These are phyloP conservation scores for Arbacia lixula DNA, from an alignment of 53 echinoderm and acorn worm genomes.

Conservation along the genomic window DNA sequence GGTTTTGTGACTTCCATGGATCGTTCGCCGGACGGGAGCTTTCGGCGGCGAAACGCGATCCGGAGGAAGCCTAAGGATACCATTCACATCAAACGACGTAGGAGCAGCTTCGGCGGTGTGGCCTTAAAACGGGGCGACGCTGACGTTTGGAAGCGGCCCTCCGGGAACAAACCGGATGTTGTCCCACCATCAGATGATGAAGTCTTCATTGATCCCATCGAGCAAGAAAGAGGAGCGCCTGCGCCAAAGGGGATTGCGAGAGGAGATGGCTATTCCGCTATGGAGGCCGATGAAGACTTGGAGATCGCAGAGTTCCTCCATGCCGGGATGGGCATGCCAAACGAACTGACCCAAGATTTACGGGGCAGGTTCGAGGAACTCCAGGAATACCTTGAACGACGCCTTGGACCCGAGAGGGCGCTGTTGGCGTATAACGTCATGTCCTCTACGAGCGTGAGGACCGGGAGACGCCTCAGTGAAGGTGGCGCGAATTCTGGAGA, in stretches of 20 bases:
- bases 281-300: conserved; percentile 1
- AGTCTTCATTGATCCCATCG: background rate
- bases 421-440: conserved; percentile 23
- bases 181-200: conserved; percentile 6
- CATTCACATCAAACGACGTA: background rate
- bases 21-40: conserved; percentile 4
- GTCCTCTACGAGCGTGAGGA: background rate
- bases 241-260: background rate
- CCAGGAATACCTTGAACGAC: conserved; percentile 66
- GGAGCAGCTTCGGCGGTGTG: background rate
- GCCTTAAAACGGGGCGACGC: background rate
- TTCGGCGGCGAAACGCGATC: conserved; percentile 15
- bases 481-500: background rate
- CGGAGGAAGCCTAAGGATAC: background rate
- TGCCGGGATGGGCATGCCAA: conserved; percentile 43
- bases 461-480: background rate
- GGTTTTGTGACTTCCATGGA: too few relatives aligned
- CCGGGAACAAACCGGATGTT: conserved; percentile 19
- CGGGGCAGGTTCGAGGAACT: conserved; percentile 73
- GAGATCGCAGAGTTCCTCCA: conserved; percentile 62
- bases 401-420: conserved; percentile 55
- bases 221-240: background rate
- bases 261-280: too few relatives aligned
- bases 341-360: conserved; percentile 55
- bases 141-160: background rate